Base-by-base conservation (phyloP, 2,797 vertebrate genomes). In the Lepus oiostolus region DNA sequence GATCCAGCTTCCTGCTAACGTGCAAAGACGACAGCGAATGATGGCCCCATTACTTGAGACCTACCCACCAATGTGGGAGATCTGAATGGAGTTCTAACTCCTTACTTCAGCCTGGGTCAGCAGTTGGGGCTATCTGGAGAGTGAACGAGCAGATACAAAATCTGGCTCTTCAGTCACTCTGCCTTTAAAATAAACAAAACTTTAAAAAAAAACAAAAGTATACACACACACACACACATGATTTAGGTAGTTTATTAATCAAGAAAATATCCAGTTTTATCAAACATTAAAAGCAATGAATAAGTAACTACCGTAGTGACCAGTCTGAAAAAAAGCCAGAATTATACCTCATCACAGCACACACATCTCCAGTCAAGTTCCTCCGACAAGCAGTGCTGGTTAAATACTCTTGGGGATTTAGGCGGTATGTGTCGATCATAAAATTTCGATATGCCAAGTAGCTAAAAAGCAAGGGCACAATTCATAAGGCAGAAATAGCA, bases 381-480 rank as follows among this genome's bases (percentile, higher is more conserved):
- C 99, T 99, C 89, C 99, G 98, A 97, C 99, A 99, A 95, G 99
- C 99, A 0, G 99, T 99, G 98, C 99, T 99, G 80, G 99, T 99
- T 97, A 99, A 98, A 97, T 99, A 99, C 97, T 99, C 99, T 97
- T 99, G 99, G 1, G 99, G 99, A 97, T 99, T 99, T 47, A 99
- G 98, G 68, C 99, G 99, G 19, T 99, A 99, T 0, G 99, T 99
- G 98, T 99, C 99, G 0, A 99, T 99, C 99, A 99, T 99, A 98
- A 99, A 99, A 98, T 99, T 99, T 65, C 99, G 99, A 97, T 99
- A 99, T 14, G 99, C 99, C 98, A 99, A 96, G 96, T 99, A 99
- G 99, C 99, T 99, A 98, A 89, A 96, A 97, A 95, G 54, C 70
- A 93, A 92, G 28, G 8, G 8, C 65, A 83, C 85, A 89, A 92